phyloP scores from a whole-genome alignment of 2,888 invertebrate species.

The Chalcis sispes region DNA sequence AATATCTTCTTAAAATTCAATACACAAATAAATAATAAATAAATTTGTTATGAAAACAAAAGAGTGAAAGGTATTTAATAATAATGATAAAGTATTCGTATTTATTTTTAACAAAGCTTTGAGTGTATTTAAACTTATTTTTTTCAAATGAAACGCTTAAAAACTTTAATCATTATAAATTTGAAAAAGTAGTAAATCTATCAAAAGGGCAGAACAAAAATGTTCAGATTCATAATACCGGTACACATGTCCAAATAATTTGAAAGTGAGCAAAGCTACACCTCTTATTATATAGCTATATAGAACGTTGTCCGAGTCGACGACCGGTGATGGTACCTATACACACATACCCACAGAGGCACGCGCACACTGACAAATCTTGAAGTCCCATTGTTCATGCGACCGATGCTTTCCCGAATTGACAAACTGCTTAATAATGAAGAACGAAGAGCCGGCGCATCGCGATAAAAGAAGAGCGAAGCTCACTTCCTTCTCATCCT shows the following conservation, averaged over 20 bases:
- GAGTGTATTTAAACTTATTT: too few relatives aligned
- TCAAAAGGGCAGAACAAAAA: too few relatives aligned
- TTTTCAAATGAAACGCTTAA: too few relatives aligned
- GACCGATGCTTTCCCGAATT: slow-evolving; percentile 53
- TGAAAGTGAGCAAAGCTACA: neutral
- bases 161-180: too few relatives aligned
- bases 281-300: neutral
- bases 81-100: too few relatives aligned
- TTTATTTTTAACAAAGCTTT: too few relatives aligned
- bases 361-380: neutral
- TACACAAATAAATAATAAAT: too few relatives aligned
- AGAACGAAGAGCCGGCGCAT: slow-evolving; percentile 10
- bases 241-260: neutral
- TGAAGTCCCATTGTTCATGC: slow-evolving; percentile 40
- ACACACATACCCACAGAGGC: neutral
- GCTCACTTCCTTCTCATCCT: slow-evolving; percentile 10
- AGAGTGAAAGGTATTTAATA: too few relatives aligned
- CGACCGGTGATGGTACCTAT: slow-evolving; percentile 20
- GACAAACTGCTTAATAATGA: slow-evolving; percentile 57
- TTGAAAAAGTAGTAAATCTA: too few relatives aligned
- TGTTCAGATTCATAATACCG: too few relatives aligned
- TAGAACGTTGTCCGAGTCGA: slow-evolving; percentile 47
- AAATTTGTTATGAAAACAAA: too few relatives aligned
- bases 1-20: too few relatives aligned
- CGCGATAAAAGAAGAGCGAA: neutral